These are phyloP conservation scores for Chaetodon trifascialis DNA, from an alignment of 2,113 vertebrate species.

Conservation along the genomic window DNA sequence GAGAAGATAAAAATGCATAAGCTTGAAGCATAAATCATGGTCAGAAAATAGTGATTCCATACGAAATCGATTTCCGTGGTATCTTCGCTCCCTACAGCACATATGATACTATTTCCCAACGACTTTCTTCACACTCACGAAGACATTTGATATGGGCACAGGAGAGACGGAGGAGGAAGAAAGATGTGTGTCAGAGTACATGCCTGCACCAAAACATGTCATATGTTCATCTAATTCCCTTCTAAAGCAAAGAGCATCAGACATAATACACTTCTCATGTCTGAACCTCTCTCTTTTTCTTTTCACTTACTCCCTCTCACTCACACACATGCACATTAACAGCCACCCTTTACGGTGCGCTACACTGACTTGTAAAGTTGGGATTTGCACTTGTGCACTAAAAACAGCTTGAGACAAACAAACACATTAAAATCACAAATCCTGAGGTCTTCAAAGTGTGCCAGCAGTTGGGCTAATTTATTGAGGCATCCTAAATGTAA, in stretches of 20 bases:
- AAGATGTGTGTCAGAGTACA: constrained; percentile 36
- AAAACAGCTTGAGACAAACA: constrained; percentile 80
- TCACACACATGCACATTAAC: constrained; percentile 55
- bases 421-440: constrained; percentile 72
- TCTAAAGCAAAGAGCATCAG: constrained; percentile 27
- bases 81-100: constrained; percentile 48
- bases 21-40: constrained; percentile 73
- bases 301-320: constrained; percentile 33
- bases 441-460: constrained; percentile 59
- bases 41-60: constrained; percentile 66
- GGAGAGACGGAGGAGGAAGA: constrained; percentile 11
- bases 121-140: constrained; percentile 49
- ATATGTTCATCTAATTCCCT: constrained; percentile 41
- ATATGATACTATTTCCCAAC: constrained; percentile 49
- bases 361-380: constrained; percentile 73
- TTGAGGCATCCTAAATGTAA: constrained; percentile 43
- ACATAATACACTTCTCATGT: constrained; percentile 26
- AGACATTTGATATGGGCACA: constrained; percentile 54
- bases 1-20: constrained; percentile 78
- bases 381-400: constrained; percentile 76
- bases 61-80: constrained; percentile 67
- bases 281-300: constrained; percentile 26
- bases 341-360: constrained; percentile 47
- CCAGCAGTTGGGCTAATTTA: constrained; percentile 54
- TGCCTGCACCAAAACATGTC: constrained; percentile 30